These are phyloP conservation scores for Sylvilagus bachmani DNA, from an alignment of 2,113 vertebrate genomes.

Conservation along the genomic window DNA sequence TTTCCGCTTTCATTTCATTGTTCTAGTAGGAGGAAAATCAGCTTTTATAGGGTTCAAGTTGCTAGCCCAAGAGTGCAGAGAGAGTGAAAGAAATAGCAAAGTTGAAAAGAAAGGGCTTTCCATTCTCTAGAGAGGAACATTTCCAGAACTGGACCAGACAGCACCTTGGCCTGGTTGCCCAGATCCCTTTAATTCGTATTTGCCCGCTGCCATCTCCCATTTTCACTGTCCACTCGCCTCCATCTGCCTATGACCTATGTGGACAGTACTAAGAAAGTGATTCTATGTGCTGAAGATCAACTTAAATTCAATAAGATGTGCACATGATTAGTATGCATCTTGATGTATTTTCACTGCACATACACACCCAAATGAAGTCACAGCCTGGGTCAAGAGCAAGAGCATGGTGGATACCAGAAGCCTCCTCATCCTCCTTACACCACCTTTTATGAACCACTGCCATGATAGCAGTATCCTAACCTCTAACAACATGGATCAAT, in stretches of 20 bases:
- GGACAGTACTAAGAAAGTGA: neutral
- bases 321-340: neutral
- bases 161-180: neutral
- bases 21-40: neutral
- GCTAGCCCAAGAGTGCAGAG: neutral
- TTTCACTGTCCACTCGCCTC: neutral
- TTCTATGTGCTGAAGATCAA: neutral
- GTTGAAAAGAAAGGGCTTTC: neutral
- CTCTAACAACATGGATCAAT: neutral
- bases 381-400: neutral
- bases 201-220: neutral
- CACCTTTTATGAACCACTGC: neutral
- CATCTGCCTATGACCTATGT: neutral
- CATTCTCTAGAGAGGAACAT: neutral
- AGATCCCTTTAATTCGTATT: neutral
- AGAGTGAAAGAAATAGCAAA: neutral
- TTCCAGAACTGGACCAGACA: neutral
- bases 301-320: neutral
- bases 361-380: neutral
- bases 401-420: neutral
- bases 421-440: neutral
- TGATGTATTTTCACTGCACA: neutral
- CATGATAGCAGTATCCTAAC: neutral
- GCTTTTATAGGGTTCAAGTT: neutral
- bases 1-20: neutral